Evolutionary conservation across 1,140 invertebrate species (phyloP).

Genomic region (Sipha flava): DNA sequence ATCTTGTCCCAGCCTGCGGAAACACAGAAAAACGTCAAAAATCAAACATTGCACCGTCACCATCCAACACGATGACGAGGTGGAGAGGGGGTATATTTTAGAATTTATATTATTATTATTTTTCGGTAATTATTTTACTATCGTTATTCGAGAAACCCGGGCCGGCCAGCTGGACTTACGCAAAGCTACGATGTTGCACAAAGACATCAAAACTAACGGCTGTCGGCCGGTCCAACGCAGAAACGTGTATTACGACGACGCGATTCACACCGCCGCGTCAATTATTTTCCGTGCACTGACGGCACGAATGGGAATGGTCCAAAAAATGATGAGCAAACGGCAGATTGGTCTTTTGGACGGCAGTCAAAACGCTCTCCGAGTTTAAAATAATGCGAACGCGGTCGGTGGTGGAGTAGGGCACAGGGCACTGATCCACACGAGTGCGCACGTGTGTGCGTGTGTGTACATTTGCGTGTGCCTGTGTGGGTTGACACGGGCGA

Average conservation of each 20-base stretch:
- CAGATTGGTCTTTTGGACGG: conserved; percentile 9
- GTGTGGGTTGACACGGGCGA: not conserved
- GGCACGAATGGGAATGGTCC: not conserved
- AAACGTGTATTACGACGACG: not conserved
- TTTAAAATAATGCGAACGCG: not conserved
- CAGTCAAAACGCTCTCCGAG: not conserved
- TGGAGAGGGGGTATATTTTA: no score
- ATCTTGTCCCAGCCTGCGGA: conserved; percentile 38
- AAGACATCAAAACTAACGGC: conserved; percentile 12
- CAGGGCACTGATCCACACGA: not conserved
- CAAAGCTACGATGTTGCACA: conserved; percentile 10
- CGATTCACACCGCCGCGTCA: not conserved
- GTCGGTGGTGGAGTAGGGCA: not conserved
- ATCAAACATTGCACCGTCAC: no score
- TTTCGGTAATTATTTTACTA: no score
- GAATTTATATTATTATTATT: no score
- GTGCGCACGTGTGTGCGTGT: not conserved
- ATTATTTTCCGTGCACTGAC: not conserved
- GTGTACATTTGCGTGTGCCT: not conserved
- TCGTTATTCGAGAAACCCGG: no score
- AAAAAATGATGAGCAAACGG: conserved; percentile 18
- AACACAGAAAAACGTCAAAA: not conserved
- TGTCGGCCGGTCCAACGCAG: not conserved
- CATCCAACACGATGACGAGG: no score
- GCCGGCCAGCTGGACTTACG: not conserved